Evolutionary conservation across 2,797 vertebrate genomes (phyloP), one percentile per base, ranked within the genome.

Genomic region (Takifugu ocellatus): DNA sequence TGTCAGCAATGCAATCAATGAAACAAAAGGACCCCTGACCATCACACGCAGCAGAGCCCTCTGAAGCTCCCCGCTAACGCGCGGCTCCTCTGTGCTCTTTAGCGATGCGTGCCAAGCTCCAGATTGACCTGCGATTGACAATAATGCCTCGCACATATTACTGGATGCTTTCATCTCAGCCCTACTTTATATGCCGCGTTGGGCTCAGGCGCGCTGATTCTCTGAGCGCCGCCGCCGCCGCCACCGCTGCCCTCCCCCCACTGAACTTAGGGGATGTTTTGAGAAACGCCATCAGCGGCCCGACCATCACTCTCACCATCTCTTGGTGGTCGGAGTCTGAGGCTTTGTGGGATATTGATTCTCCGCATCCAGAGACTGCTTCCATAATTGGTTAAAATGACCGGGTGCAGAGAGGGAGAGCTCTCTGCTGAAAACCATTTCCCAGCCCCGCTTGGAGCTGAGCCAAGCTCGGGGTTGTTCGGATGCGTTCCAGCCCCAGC

Each of bases 321-420:
- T 89, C 83, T 66, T 77, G 84, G 87, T 85, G 86, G 89, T 89
- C 82, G 79, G 83, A 84, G 84, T 81, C 84, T 84, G 87, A 87
- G 84, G 84, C 85, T 88, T 88, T 88, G 88, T 85, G 89, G 86
- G 87, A 88, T 90, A 92, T 91, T 83, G 89, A 91, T 91, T 88
- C 84, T 79, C 81, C 83, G 87, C 87, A 86, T 90, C 89, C 85
- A 77, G 89, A 89, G 89, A 90, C 87, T 84, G 88, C 89, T 90
- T 90, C 88, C 87, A 86, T 92, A 92, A 92, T 92, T 92, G 91
- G 90, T 92, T 92, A 88, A 92, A 92, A 92, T 92, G 91, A 91
- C 90, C 90, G 87, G 88, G 90, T 87, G 90, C 86, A 85, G 90
- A 91, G 91, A 90, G 90, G 88, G 86, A 91, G 81, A 82, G 82